Base-by-base conservation (phyloP, 2,113 vertebrate genomes). In the Pterocles burchelli region DNA sequence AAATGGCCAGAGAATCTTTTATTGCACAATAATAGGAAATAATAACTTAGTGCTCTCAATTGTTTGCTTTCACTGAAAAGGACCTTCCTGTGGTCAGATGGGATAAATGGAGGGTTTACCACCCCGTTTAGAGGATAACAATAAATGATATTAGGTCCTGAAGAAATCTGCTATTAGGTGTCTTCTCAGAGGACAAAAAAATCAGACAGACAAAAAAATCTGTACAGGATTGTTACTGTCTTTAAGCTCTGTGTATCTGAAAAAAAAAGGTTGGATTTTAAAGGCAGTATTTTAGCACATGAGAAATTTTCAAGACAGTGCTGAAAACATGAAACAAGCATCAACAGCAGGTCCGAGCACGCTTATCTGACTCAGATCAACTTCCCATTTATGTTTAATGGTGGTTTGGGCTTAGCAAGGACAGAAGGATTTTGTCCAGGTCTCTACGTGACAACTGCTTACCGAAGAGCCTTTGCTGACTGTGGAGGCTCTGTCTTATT, bases 21-120 rank as follows among this genome's bases (percentile, higher is more conserved):
- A 38, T 93, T 84, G 89, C 80, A 96, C 93, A 95, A 93, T 90
- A 33, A 93, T 93, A 96, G 88, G 92, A 96, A 95, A 95, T 91
- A 89, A 88, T 93, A 89, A 90, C 55, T 91, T 70, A 88, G 25
- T 52, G 36, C 41, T 65, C 28, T 49, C 83, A 55, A 93, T 92
- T 77, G 91, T 89, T 87, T 29, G 67, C 79, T 93, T 90, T 95
- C 55, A 6, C 85, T 65, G 75, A 20, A 88, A 85, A 83, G 85
- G 63, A 38, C 72, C 36, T 88, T 91, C 78, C 41, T 54, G n/a
- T 67, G 59, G 51, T 57, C 49, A 1, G 9, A 12, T 22, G 1
- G 8, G 49, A 59, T 43, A 41, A 52, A 52, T 2, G 33, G 21
- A 65, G 28, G 41, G 17, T 62, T 73, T 58, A 5, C 31, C 25